Conservation (phyloP, 2,797 vertebrate genomes). For the Triplophysa bombifrons region DNA sequence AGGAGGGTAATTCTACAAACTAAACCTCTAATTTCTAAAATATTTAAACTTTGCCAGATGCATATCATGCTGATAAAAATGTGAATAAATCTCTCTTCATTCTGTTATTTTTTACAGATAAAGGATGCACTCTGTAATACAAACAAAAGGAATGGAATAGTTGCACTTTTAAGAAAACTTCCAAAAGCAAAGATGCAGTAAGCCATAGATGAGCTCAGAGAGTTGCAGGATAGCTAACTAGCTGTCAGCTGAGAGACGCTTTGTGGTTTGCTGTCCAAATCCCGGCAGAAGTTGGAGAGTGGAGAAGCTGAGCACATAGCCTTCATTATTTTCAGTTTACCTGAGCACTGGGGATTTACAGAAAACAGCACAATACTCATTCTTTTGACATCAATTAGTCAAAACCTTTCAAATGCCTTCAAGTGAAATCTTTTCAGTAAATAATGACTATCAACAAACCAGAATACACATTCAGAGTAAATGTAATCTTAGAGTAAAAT, state of each 20-base stretch:
- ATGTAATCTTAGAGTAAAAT: not conserved
- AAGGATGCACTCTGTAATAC: not conserved
- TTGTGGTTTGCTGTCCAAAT: constrained; percentile 59
- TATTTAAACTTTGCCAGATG: no score
- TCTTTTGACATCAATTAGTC: constrained; percentile 50
- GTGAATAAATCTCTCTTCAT: no score
- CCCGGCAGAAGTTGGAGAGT: constrained; percentile 59
- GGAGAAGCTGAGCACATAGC: constrained; percentile 38
- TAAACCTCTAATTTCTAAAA: not conserved
- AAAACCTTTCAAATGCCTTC: constrained; percentile 6
- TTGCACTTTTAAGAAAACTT: constrained; percentile 17
- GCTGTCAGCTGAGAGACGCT: constrained; percentile 52
- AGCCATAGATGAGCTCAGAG: constrained; percentile 44
- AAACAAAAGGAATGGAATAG: constrained; percentile 17
- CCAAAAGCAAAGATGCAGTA: constrained; percentile 24
- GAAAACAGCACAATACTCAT: constrained; percentile 25
- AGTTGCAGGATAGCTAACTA: constrained; percentile 57
- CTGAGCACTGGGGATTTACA: constrained; percentile 44
- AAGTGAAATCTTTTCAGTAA: not conserved
- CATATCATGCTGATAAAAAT: no score
- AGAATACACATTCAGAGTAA: constrained; percentile 15
- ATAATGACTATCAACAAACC: constrained; percentile 8
- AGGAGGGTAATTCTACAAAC: constrained; percentile 1
- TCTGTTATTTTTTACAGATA: no score
- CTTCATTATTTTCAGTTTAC: constrained; percentile 58